These are phyloP conservation scores for Perca schrenkii DNA, from an alignment of 2,113 vertebrate genomes.

Conservation along the genomic window DNA sequence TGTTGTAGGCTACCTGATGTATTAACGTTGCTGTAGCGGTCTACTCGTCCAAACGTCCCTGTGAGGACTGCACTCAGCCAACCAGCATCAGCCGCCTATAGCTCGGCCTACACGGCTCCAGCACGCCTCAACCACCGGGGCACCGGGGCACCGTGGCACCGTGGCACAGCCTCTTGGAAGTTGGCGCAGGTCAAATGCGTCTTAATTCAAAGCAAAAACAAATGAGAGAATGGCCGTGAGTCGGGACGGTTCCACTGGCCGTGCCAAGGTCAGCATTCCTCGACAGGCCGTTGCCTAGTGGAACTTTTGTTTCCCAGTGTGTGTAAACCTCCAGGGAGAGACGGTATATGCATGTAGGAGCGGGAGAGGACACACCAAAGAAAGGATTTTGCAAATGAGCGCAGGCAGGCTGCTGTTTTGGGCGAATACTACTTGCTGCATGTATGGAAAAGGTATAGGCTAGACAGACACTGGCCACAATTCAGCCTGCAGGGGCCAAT, in stretches of 20 bases:
- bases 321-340: conserved; percentile 67
- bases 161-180: conserved; percentile 36
- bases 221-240: conserved; percentile 52
- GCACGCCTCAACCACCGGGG: conserved; percentile 13
- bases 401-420: conserved; percentile 19
- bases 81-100: no score
- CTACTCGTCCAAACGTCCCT: background rate
- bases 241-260: conserved; percentile 61
- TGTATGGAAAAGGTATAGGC: background rate
- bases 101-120: background rate
- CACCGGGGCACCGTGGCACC: conserved; percentile 3
- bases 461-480: background rate
- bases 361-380: conserved; percentile 23
- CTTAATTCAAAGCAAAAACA: conserved; percentile 62
- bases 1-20: no score
- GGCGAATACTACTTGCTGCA: background rate
- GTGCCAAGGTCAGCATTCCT: conserved; percentile 84
- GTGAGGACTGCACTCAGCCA: no score
- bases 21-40: no score
- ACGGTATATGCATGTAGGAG: conserved; percentile 37
- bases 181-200: conserved; percentile 62
- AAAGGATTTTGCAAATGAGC: conserved; percentile 42
- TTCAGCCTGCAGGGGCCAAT: background rate
- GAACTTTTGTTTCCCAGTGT: conserved; percentile 76
- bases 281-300: conserved; percentile 76